phyloP scores from a whole-genome alignment of 2,797 vertebrate genomes.

The Hippoglossus hippoglossus region DNA sequence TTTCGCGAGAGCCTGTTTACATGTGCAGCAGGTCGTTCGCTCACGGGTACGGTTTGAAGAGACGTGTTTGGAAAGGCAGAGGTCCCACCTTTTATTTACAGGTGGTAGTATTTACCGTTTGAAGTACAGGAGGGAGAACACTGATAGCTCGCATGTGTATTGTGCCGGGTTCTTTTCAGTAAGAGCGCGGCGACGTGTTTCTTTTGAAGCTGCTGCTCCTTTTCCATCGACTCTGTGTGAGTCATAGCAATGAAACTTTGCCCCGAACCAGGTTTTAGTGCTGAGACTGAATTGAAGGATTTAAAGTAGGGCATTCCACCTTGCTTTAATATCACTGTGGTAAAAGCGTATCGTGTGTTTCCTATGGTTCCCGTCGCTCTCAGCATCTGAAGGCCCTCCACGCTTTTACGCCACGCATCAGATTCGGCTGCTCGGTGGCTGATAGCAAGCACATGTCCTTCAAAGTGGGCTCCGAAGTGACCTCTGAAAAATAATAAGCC shows the following conservation, averaged over 20 bases:
- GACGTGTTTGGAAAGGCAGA: slow-evolving; percentile 21
- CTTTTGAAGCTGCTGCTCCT: slow-evolving; percentile 52
- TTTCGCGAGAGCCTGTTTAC: neutral
- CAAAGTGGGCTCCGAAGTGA: slow-evolving; percentile 32
- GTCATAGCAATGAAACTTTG: slow-evolving; percentile 26
- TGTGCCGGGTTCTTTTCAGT: slow-evolving; percentile 34
- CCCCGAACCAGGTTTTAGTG: slow-evolving; percentile 26
- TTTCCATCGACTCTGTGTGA: slow-evolving; percentile 24
- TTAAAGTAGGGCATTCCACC: slow-evolving; percentile 51
- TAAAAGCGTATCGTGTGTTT: slow-evolving; percentile 29
- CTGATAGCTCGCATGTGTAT: slow-evolving; percentile 41
- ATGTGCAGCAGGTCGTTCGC: neutral
- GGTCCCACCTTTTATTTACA: slow-evolving; percentile 38
- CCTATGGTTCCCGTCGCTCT: neutral
- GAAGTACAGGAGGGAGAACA: slow-evolving; percentile 42
- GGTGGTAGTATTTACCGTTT: slow-evolving; percentile 60
- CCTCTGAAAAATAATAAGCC: slow-evolving; percentile 55
- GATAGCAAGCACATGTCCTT: slow-evolving; percentile 27
- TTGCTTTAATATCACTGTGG: slow-evolving; percentile 45
- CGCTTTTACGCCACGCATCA: slow-evolving; percentile 3
- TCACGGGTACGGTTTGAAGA: slow-evolving; percentile 9
- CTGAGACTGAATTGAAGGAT: slow-evolving; percentile 42
- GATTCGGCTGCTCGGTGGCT: slow-evolving; percentile 6
- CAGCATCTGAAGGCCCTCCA: slow-evolving; percentile 39
- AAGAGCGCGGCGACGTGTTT: slow-evolving; percentile 4